Conservation (phyloP, 2,888 invertebrate genomes). For the Zaprionus lineosus region DNA sequence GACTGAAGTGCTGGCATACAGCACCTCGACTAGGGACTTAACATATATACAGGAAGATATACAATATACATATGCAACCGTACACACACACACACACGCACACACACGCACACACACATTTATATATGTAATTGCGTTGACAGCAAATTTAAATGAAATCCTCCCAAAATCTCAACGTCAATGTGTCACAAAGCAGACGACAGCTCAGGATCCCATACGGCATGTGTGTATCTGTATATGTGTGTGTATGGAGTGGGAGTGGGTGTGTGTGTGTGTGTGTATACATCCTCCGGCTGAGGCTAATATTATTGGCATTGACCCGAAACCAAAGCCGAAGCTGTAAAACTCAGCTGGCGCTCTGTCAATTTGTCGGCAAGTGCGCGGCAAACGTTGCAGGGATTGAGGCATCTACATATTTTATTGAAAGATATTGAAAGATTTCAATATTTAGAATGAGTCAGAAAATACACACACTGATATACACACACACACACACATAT, state of each 20-base stretch:
- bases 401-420: constrained; percentile 77
- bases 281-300: constrained; percentile 36
- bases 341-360: constrained; percentile 72
- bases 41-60: constrained; percentile 6
- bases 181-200: constrained; percentile 71
- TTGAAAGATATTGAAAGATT: constrained; percentile 75
- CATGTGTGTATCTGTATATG: constrained; percentile 7
- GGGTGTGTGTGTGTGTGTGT: constrained; percentile 12
- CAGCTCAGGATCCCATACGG: constrained; percentile 22
- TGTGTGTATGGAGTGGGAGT: background rate
- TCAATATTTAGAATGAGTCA: constrained; percentile 54
- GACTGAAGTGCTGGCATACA: constrained; percentile 16
- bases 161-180: constrained; percentile 56
- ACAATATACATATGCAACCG: too few species aligned
- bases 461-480: constrained; percentile 9
- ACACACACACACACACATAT: constrained; percentile 6
- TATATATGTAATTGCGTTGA: constrained; percentile 67
- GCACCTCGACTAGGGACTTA: constrained; percentile 14
- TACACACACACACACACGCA: background rate
- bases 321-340: constrained; percentile 55
- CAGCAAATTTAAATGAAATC: constrained; percentile 79
- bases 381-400: constrained; percentile 9
- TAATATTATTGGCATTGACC: constrained; percentile 75
- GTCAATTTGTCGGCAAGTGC: constrained; percentile 60
- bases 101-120: background rate